These are phyloP conservation scores for Engystomops pustulosus DNA, from an alignment of 2,113 vertebrate species.

Conservation along the genomic window DNA sequence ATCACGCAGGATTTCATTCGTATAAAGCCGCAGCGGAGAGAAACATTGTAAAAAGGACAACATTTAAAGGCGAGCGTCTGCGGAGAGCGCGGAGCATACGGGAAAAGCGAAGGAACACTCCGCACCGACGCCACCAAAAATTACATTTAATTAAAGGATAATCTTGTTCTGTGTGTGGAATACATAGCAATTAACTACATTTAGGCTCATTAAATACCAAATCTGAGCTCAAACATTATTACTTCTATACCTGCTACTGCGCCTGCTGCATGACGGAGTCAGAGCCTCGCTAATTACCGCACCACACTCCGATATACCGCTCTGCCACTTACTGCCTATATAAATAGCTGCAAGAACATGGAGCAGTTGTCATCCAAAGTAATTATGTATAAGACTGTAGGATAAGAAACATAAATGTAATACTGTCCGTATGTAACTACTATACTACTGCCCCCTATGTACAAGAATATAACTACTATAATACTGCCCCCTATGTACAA, in stretches of 20 bases:
- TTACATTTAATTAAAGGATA: conserved; percentile 58
- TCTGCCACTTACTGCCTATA: neutral
- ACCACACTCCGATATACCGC: neutral
- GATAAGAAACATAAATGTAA: too few species aligned
- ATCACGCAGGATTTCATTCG: conserved; percentile 51
- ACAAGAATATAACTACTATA: conserved; percentile 14
- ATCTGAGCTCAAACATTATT: conserved; percentile 28
- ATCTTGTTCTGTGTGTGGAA: conserved; percentile 50
- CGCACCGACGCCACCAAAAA: conserved; percentile 31
- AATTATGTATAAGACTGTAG: neutral
- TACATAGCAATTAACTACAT: conserved; percentile 56
- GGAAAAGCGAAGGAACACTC: neutral
- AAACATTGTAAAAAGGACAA: conserved; percentile 20
- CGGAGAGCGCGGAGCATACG: neutral
- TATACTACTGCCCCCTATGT: neutral
- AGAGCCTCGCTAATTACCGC: conserved; percentile 1
- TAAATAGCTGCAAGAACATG: neutral
- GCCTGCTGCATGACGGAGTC: neutral
- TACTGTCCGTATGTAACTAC: neutral
- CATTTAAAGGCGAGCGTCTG: neutral
- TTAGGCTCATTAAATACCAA: conserved; percentile 54
- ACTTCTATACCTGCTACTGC: conserved; percentile 5
- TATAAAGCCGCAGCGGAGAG: neutral
- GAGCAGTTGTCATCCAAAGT: neutral
- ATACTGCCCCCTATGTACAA: neutral